Evolutionary conservation across 1,140 invertebrate species (phyloP).

Genomic region (Drosophila ambigua): DNA sequence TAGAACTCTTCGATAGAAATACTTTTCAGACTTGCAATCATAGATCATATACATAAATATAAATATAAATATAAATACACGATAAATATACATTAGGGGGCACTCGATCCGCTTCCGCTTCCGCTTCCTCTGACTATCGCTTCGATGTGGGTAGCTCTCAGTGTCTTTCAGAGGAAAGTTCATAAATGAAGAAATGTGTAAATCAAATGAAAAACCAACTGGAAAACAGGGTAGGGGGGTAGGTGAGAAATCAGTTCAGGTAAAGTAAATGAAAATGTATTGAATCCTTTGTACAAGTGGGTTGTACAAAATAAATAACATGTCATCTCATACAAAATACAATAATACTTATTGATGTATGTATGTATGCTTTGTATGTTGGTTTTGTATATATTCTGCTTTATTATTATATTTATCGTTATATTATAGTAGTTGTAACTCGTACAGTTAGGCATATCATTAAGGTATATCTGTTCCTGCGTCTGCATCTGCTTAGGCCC

Average conservation of each 20-base stretch:
- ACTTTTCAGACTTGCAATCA: conserved; percentile 71
- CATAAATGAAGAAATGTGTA: too few species aligned
- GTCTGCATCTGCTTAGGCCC: neutral
- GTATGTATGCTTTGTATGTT: neutral
- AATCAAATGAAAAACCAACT: too few species aligned
- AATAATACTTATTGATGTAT: conserved; percentile 1
- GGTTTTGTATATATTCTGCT: conserved; percentile 20
- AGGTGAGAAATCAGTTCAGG: neutral
- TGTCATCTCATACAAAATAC: neutral
- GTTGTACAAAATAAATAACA: conserved; percentile 46
- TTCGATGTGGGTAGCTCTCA: neutral
- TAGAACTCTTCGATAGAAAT: conserved; percentile 80
- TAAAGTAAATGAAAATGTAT: neutral
- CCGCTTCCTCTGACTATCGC: neutral
- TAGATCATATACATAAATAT: conserved; percentile 10
- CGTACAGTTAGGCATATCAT: conserved; percentile 47
- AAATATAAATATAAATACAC: conserved; percentile 4
- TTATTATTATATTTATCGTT: conserved; percentile 35
- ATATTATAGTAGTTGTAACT: conserved; percentile 36
- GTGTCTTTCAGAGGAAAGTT: too few species aligned
- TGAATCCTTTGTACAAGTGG: conserved; percentile 25
- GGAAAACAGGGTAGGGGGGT: neutral
- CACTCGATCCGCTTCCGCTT: neutral
- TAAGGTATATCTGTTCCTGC: conserved; percentile 39
- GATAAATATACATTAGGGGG: conserved; percentile 15